Conservation (phyloP, 1,140 invertebrate species). For the Leptinotarsa defecta region DNA sequence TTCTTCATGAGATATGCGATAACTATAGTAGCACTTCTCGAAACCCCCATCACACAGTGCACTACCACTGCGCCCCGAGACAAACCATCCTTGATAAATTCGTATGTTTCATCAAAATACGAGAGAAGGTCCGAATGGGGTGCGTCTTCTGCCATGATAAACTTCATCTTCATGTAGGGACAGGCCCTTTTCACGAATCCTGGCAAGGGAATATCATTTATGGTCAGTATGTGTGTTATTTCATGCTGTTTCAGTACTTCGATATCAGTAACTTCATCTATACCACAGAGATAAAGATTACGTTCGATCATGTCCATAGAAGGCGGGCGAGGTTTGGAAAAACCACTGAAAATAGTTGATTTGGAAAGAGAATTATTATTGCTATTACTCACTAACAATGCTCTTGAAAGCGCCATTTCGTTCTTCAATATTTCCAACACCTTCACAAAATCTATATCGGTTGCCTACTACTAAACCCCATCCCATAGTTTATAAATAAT, state of each 20-base stretch:
- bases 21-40: constrained; percentile 79
- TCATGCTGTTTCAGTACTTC: constrained; percentile 68
- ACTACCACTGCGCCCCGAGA: constrained; percentile 70
- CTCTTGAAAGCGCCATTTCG: not conserved
- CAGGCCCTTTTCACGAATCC: constrained; percentile 67
- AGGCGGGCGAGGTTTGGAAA: not conserved
- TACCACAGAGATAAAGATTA: constrained; percentile 74
- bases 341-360: not conserved
- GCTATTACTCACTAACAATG: not conserved
- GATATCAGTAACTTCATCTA: constrained; percentile 76
- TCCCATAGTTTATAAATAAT: constrained; percentile 1
- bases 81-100: constrained; percentile 70
- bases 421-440: not conserved
- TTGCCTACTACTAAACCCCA: not conserved
- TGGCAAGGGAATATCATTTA: constrained; percentile 80
- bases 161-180: constrained; percentile 71
- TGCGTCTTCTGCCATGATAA: constrained; percentile 79
- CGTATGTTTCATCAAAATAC: constrained; percentile 73
- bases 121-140: constrained; percentile 79
- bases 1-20: constrained; percentile 87
- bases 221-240: constrained; percentile 77
- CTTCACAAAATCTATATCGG: not conserved
- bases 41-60: constrained; percentile 85
- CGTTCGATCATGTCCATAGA: constrained; percentile 67
- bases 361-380: not conserved